Evolutionary conservation across 1,140 invertebrate species (phyloP).

Genomic region (Ctenoplectra terminalis): DNA sequence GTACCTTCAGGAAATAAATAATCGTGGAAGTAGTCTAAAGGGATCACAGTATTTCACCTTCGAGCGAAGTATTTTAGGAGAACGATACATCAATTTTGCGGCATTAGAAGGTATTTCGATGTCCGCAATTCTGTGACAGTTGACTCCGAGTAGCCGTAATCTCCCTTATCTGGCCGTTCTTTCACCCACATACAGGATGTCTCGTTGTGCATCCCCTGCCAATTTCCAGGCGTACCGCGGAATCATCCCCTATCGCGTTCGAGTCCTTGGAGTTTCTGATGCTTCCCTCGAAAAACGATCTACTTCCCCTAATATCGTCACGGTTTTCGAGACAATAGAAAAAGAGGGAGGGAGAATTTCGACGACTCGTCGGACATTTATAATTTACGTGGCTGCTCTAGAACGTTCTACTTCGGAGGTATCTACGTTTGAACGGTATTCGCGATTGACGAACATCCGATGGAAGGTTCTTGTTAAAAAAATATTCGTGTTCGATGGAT

Average conservation of each 20-base stretch:
- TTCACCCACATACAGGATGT: background rate
- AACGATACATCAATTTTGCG: no score
- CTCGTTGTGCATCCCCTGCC: conserved; percentile 3
- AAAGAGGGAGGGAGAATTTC: background rate
- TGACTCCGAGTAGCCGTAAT: background rate
- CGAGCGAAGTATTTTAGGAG: no score
- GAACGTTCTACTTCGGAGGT: conserved; percentile 16
- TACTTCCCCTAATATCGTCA: background rate
- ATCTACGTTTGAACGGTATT: background rate
- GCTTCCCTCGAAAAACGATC: background rate
- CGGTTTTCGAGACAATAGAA: background rate
- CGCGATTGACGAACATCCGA: background rate
- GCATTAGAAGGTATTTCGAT: background rate
- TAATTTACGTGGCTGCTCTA: background rate
- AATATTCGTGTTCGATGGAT: background rate
- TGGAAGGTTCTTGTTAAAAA: no score
- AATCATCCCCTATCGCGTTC: conserved; percentile 5
- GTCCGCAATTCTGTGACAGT: background rate
- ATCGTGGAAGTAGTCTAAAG: no score
- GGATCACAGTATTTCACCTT: no score
- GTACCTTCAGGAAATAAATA: no score
- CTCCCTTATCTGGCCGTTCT: background rate
- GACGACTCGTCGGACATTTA: conserved; percentile 25
- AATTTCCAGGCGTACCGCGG: background rate
- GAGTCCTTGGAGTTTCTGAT: background rate